A percentile compares a stretch with the other conserved stretches of the same genome.
These are phyloP conservation scores for Poecilus cupreus DNA, from an alignment of 2,888 invertebrate genomes.

Conservation along the genomic window DNA sequence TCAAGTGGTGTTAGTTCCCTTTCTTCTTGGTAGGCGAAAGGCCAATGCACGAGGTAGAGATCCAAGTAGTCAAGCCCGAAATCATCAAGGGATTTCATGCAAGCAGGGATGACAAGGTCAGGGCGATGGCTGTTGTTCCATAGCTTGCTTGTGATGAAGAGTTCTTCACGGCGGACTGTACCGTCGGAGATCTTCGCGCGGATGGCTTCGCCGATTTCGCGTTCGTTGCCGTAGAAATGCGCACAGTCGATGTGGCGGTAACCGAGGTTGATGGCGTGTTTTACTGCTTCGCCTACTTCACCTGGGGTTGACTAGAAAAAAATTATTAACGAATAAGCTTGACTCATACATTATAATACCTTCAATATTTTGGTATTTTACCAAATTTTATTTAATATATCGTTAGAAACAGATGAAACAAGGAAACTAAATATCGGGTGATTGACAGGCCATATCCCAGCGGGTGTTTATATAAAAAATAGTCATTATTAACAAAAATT, in stretches of 20 bases:
- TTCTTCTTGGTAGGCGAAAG: conserved; percentile 72
- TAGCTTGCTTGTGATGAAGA: conserved; percentile 72
- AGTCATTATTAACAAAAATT: too few relatives aligned
- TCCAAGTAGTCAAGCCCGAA: conserved; percentile 77
- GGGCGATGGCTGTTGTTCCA: conserved; percentile 77
- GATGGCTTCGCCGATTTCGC: conserved; percentile 69
- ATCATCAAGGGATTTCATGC: conserved; percentile 72
- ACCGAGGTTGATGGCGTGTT: conserved; percentile 71
- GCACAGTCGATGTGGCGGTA: conserved; percentile 73
- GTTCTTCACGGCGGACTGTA: conserved; percentile 71
- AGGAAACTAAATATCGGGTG: too few relatives aligned
- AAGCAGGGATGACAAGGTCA: conserved; percentile 73
- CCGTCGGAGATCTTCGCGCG: conserved; percentile 71
- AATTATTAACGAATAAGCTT: too few relatives aligned
- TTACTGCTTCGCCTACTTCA: conserved; percentile 66
- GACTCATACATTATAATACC: too few relatives aligned
- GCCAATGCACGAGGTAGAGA: conserved; percentile 79
- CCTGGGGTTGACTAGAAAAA: conserved; percentile 70
- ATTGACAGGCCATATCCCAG: too few relatives aligned
- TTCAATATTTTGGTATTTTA: too few relatives aligned
- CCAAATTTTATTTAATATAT: too few relatives aligned
- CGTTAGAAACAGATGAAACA: too few relatives aligned
- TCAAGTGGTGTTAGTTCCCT: conserved; percentile 16
- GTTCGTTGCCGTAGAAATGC: conserved; percentile 69
- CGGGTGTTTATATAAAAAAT: too few relatives aligned